Base-by-base conservation (phyloP, 2,797 vertebrate species). In the Neopelma chrysocephalum region DNA sequence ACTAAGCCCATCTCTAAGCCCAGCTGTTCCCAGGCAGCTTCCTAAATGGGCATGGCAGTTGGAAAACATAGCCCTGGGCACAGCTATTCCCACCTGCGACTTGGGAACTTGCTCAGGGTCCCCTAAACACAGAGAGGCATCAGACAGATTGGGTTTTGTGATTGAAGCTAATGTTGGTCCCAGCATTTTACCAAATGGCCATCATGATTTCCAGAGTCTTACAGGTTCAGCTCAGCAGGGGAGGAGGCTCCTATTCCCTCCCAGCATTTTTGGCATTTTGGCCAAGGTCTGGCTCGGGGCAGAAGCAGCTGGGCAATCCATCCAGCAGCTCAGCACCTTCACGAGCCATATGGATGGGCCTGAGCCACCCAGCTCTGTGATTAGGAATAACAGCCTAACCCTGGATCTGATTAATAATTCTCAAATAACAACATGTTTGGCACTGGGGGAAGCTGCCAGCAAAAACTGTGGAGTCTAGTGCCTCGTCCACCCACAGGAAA, bases 261-360 rank as follows among this genome's bases (percentile, higher is more conserved):
- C 78, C 48, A 36, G 38, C 54, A 18, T 82, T 91, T 87, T 34
- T 38, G 48, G 65, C 11, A 51, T 91, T 94, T 91, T 89, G 64
- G 40, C 38, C 78, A 73, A 57, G 36, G 43, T 68, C 43, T 2
- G 15, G 29, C 60, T 68, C 15, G 15, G 94, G 64, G 34, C 38
- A 80, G 84, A 57, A 75, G 82, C 57, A 83, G 68, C 81, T 87
- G 75, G 32, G 48, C 45, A 47, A 50, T 89, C 58, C 60, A 47
- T 36, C n/a, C 68, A 87, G 72, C 73, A 82, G 70, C 70, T 92
- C 82, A 91, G 66, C 80, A 66, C 29, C 75, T 79, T 82, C 23
- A 5, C 0, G 0, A 70, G 43, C 34, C 31, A 16, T 3, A 22
- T 1, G 0, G 69, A n/a, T 50, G 57, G 11, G 40, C 64, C 66